These are phyloP conservation scores for Aplodontia rufa DNA, from an alignment of 2,113 vertebrate genomes.

Conservation along the genomic window DNA sequence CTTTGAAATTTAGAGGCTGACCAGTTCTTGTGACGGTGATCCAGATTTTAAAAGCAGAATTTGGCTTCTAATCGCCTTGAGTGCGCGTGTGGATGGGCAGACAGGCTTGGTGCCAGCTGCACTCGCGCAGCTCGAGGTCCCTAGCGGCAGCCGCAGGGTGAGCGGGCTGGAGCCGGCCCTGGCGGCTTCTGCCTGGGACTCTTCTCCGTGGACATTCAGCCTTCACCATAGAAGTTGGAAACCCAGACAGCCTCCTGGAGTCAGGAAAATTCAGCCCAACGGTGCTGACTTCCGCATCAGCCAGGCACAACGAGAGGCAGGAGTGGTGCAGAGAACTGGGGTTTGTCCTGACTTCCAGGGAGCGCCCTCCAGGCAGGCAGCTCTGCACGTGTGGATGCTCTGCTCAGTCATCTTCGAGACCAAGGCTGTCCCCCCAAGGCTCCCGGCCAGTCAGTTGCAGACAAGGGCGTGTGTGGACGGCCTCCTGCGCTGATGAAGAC, in stretches of 20 bases:
- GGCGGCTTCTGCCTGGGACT: no score
- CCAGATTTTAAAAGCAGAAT: background rate
- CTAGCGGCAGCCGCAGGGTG: background rate
- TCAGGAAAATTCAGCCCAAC: background rate
- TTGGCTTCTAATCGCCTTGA: background rate
- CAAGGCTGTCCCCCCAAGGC: background rate
- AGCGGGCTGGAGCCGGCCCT: background rate
- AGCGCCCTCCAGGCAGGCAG: background rate
- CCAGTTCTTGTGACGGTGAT: background rate
- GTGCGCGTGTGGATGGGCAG: background rate
- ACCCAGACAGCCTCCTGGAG: background rate
- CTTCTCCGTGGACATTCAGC: background rate
- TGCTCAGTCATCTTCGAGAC: background rate
- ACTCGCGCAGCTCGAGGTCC: background rate
- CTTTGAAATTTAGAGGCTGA: slow-evolving; percentile 19
- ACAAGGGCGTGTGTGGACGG: background rate
- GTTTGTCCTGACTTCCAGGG: background rate
- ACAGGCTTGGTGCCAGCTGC: background rate
- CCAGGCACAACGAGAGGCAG: background rate
- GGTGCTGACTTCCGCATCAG: background rate
- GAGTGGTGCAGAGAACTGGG: background rate
- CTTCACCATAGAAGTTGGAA: background rate
- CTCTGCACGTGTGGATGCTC: background rate
- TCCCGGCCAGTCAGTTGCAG: background rate
- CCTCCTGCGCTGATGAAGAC: background rate